phyloP scores from a whole-genome alignment of 2,113 vertebrate species.

The Sinocyclocheilus grahami region DNA sequence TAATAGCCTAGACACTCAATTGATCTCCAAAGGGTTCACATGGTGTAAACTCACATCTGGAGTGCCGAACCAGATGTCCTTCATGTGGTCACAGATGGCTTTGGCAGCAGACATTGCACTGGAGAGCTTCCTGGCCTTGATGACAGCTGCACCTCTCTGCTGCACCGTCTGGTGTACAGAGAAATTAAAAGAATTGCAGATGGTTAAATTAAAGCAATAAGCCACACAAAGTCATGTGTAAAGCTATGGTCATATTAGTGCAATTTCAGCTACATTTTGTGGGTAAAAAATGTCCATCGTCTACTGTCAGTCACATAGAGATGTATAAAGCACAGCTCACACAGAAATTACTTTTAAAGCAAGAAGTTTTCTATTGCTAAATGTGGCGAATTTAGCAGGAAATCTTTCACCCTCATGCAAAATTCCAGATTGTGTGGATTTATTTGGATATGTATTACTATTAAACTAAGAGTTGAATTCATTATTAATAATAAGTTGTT shows the following conservation, averaged over 20 bases:
- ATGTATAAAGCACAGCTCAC: too few species aligned
- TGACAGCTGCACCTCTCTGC: constrained; percentile 91
- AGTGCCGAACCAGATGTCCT: constrained; percentile 96
- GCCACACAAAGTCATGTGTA: neutral
- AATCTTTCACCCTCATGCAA: too few species aligned
- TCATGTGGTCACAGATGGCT: constrained; percentile 95
- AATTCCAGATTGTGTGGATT: too few species aligned
- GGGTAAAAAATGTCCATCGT: neutral
- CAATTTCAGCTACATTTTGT: neutral
- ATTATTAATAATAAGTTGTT: too few species aligned
- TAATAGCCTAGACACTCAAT: neutral
- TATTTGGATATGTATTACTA: too few species aligned
- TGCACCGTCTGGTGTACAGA: constrained; percentile 85
- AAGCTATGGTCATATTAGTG: neutral
- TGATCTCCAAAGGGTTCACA: neutral
- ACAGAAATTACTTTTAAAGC: too few species aligned
- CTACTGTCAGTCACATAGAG: too few species aligned
- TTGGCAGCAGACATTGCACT: constrained; percentile 98
- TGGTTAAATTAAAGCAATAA: neutral
- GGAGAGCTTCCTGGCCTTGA: constrained; percentile 95
- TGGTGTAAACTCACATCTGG: constrained; percentile 79
- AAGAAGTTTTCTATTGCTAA: too few species aligned
- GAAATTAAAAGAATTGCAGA: neutral
- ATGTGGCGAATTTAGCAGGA: too few species aligned
- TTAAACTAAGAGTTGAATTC: too few species aligned